A percentile compares a stretch with the other conserved stretches of the same genome.
Conservation (phyloP, 2,113 vertebrate genomes). For the Cyanoderma ruficeps region DNA sequence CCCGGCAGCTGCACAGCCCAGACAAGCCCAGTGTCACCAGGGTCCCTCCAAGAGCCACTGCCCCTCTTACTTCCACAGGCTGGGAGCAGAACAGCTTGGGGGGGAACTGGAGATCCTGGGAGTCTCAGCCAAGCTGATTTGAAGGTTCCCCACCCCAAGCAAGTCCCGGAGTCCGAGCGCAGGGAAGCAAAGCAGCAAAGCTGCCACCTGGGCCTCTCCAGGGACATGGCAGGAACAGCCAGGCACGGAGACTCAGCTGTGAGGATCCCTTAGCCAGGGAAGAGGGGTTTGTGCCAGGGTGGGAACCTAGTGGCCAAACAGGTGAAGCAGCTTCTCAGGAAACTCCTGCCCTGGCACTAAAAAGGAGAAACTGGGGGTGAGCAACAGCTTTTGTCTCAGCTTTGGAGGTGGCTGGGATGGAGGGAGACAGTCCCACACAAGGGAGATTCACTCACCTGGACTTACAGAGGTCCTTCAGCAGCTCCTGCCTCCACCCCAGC, state of each 20-base stretch:
- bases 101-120: background rate
- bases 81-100: background rate
- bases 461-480: background rate
- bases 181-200: background rate
- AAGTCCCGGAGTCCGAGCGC: background rate
- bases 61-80: background rate
- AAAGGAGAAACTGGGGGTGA: background rate
- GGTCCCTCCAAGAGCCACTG: background rate
- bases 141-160: background rate
- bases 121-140: background rate
- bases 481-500: background rate
- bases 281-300: fast-evolving
- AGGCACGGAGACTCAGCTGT: background rate
- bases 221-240: background rate
- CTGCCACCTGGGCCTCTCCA: background rate
- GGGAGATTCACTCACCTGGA: background rate
- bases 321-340: background rate
- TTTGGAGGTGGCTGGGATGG: background rate
- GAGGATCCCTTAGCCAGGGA: background rate
- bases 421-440: fast-evolving
- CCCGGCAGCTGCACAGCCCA: background rate
- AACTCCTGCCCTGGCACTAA: background rate
- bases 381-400: background rate
- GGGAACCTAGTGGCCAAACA: background rate
- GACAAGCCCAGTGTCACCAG: background rate